These are phyloP conservation scores for Hirundo rustica DNA, from an alignment of 2,797 vertebrate species.

Conservation along the genomic window DNA sequence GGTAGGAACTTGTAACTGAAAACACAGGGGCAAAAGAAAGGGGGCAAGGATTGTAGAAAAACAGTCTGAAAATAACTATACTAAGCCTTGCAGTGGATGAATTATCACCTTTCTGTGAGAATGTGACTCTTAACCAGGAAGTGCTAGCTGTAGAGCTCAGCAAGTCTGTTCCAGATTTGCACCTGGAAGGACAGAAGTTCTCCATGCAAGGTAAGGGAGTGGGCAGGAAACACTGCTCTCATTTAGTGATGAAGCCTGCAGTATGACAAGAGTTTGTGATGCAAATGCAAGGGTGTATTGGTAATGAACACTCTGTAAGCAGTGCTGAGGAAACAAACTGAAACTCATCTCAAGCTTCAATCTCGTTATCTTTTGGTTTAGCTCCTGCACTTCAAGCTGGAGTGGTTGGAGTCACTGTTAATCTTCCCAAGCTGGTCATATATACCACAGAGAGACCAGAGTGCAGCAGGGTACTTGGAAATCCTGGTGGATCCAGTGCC, in stretches of 20 bases:
- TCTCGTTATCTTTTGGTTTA: conserved; percentile 47
- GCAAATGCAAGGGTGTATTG: neutral
- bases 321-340: neutral
- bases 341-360: neutral
- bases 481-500: conserved; percentile 77
- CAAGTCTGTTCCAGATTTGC: neutral
- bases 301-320: neutral
- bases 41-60: neutral
- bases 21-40: neutral
- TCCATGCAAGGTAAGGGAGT: neutral
- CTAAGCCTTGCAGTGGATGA: neutral
- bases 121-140: neutral
- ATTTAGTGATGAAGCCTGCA: neutral
- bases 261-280: neutral
- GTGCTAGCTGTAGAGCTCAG: neutral
- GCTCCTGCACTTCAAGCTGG: conserved; percentile 80
- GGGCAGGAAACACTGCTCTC: neutral
- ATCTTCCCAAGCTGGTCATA: conserved; percentile 91
- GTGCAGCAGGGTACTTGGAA: conserved; percentile 76
- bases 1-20: neutral
- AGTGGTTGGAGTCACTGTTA: conserved; percentile 77
- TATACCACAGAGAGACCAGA: conserved; percentile 76
- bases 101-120: neutral
- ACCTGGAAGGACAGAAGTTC: neutral
- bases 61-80: neutral